Percentiles rank a stretch among this genome's conserved stretches.
phyloP scores from a whole-genome alignment of 2,797 vertebrate genomes.

The Loriculus beryllinus region DNA sequence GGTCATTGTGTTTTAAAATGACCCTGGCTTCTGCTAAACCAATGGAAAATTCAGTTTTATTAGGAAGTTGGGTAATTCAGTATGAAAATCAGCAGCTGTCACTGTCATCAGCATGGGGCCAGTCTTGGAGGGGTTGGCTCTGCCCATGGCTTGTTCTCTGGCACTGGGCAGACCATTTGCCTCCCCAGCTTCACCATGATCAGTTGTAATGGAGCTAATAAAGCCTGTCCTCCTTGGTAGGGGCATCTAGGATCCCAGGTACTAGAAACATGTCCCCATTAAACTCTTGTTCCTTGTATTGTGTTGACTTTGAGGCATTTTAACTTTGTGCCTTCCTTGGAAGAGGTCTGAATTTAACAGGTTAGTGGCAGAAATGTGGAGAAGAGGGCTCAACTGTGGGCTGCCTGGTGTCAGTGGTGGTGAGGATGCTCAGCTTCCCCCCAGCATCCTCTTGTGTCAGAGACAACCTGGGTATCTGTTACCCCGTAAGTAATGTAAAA shows the following conservation, averaged over 20 bases:
- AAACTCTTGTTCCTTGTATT: neutral
- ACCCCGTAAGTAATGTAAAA: neutral
- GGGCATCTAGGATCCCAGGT: neutral
- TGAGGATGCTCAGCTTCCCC: neutral
- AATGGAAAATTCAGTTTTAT: neutral
- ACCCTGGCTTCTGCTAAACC: neutral
- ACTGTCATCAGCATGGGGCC: rapidly evolving
- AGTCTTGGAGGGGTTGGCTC: neutral
- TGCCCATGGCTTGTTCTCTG: neutral
- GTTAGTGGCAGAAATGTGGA: neutral
- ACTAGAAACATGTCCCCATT: neutral
- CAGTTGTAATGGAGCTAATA: rapidly evolving
- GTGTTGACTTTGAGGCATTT: neutral
- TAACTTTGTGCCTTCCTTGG: neutral
- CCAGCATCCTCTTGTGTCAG: neutral
- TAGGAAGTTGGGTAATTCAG: neutral
- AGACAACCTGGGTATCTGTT: neutral
- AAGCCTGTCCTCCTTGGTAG: neutral
- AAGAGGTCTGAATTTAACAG: neutral
- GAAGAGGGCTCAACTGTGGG: neutral
- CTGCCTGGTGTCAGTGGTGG: rapidly evolving
- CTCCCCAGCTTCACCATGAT: neutral
- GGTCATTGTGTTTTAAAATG: neutral
- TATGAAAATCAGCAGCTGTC: neutral
- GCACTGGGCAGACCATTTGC: neutral